Conservation (phyloP, 2,113 vertebrate species). For the Excalfactoria chinensis region DNA sequence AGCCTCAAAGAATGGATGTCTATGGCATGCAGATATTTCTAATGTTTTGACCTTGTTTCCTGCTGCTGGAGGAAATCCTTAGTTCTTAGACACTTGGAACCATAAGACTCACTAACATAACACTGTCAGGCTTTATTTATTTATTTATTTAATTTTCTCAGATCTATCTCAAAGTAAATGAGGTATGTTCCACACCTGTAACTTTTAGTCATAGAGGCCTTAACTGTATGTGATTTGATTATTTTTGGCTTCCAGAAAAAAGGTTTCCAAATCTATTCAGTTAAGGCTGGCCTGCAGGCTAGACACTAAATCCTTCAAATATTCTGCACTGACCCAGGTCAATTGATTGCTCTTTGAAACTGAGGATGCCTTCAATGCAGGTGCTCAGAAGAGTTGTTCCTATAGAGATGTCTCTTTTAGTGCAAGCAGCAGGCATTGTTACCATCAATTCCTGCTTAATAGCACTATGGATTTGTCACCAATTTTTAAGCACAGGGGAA, state of each 20-base stretch:
- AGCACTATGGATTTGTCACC: background rate
- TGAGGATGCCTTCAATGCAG: background rate
- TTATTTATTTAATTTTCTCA: background rate
- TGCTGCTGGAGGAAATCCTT: background rate
- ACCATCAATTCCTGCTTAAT: background rate
- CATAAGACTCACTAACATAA: background rate
- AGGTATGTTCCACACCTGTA: slow-evolving; percentile 49
- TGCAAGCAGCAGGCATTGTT: background rate
- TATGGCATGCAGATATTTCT: background rate
- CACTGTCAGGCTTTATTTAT: background rate
- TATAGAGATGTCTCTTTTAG: slow-evolving; percentile 1
- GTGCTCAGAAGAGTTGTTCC: background rate
- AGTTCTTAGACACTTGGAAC: background rate
- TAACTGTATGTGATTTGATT: background rate
- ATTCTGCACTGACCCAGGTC: background rate
- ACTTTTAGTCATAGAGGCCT: background rate
- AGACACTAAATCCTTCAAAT: slow-evolving; percentile 43
- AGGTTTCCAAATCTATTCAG: background rate
- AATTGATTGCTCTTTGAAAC: slow-evolving; percentile 43
- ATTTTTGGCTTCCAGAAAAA: slow-evolving; percentile 24
- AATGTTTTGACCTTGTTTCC: background rate
- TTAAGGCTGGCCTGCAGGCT: background rate
- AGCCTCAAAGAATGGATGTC: background rate
- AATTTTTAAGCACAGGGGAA: background rate
- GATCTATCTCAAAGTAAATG: background rate